phyloP scores from a whole-genome alignment of 2,888 invertebrate genomes.

The Troides helena region DNA sequence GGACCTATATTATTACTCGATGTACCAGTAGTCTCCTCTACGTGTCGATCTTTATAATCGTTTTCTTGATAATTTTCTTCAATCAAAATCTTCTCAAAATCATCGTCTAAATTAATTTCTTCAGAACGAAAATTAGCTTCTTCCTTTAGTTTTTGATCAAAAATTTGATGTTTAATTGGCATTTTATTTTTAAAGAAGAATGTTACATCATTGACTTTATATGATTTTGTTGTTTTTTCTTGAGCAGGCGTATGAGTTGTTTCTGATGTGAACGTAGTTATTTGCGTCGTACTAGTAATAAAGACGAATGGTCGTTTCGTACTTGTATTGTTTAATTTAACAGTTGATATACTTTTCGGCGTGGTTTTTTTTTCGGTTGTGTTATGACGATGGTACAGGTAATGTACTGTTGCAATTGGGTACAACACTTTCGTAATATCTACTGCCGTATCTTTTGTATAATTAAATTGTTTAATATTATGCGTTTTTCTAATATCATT shows the following conservation, averaged over 20 bases:
- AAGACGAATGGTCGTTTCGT: background rate
- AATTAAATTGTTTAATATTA: conserved; percentile 8
- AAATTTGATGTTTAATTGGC: conserved; percentile 1
- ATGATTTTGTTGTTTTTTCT: background rate
- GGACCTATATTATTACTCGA: background rate
- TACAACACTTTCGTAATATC: conserved; percentile 18
- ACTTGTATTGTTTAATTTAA: background rate
- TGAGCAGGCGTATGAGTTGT: background rate
- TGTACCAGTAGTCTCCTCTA: conserved; percentile 7
- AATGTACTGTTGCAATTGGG: conserved; percentile 20
- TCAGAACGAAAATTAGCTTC: conserved; percentile 18
- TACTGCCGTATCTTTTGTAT: background rate
- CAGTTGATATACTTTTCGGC: conserved; percentile 4
- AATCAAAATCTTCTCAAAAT: conserved; percentile 26
- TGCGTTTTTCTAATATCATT: conserved; percentile 4
- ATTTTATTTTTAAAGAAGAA: conserved; percentile 2
- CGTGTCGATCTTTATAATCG: conserved; percentile 11
- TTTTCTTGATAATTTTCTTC: conserved; percentile 29
- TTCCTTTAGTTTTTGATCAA: conserved; percentile 20
- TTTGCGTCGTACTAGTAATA: background rate
- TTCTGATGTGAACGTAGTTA: background rate
- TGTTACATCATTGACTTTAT: background rate
- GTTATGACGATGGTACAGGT: conserved; percentile 23
- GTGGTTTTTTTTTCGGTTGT: background rate
- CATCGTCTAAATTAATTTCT: conserved; percentile 26